A percentile compares a stretch with the other conserved stretches of the same genome.
Conservation (phyloP, 2,888 invertebrate species). For the Cotesia congregata region DNA sequence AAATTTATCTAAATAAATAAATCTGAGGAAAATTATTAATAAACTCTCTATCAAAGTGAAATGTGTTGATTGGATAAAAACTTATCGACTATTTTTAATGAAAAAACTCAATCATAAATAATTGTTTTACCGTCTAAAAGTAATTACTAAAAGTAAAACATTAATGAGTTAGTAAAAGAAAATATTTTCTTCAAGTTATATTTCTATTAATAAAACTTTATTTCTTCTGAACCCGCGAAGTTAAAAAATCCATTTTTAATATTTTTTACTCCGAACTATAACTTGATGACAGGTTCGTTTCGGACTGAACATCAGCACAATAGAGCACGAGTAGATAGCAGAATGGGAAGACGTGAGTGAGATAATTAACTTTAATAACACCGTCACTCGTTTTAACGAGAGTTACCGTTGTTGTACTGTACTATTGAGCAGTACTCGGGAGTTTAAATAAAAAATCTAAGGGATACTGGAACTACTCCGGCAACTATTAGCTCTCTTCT, state of each 20-base stretch:
- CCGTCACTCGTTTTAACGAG: constrained; percentile 42
- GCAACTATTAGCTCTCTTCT: neutral
- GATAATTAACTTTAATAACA: constrained; percentile 49
- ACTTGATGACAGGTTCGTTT: constrained; percentile 22
- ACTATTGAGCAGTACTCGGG: neutral
- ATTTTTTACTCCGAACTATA: neutral
- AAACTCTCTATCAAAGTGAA: too few species aligned
- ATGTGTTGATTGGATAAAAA: too few species aligned
- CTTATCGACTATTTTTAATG: too few species aligned
- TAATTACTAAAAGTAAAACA: too few species aligned
- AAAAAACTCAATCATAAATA: too few species aligned
- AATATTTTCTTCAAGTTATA: neutral
- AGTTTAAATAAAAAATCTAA: neutral
- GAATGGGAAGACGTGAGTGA: constrained; percentile 27
- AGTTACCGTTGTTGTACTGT: neutral
- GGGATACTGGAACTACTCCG: neutral
- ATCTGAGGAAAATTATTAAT: too few species aligned
- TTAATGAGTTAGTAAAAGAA: too few species aligned
- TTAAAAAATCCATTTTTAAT: neutral
- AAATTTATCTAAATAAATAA: too few species aligned
- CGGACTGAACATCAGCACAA: constrained; percentile 14
- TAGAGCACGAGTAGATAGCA: neutral
- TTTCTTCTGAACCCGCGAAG: neutral
- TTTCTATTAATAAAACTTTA: neutral
- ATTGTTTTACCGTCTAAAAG: too few species aligned